These are phyloP conservation scores for Paramuricea clavata DNA, from an alignment of 92 coral and sea anemone species.

Conservation along the genomic window DNA sequence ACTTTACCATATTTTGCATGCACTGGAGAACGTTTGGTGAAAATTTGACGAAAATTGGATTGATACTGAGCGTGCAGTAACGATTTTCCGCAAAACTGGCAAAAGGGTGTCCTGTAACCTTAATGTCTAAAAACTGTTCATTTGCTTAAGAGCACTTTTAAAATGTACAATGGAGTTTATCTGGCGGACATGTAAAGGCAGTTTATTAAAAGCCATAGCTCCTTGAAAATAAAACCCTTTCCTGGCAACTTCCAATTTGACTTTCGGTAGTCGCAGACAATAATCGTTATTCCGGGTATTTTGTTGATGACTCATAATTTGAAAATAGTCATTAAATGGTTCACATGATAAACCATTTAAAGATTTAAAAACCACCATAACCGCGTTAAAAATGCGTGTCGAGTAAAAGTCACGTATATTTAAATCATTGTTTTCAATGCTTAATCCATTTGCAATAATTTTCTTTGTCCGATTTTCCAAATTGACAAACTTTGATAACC, in stretches of 20 bases:
- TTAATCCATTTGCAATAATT: neutral
- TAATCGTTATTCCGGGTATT: slow-evolving; percentile 11
- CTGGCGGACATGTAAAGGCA: slow-evolving; percentile 14
- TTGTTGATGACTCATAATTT: slow-evolving; percentile 26
- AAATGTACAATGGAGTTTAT: slow-evolving; percentile 14
- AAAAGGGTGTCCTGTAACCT: too few species aligned
- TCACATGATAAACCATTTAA: slow-evolving; percentile 11
- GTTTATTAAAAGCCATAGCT: slow-evolving; percentile 13
- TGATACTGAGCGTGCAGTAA: too few species aligned
- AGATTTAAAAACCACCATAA: neutral
- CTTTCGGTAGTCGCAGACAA: slow-evolving; percentile 18
- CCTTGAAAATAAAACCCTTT: slow-evolving; percentile 13
- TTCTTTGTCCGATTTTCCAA: neutral
- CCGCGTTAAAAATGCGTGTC: neutral
- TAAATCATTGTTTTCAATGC: neutral
- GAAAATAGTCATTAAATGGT: slow-evolving; percentile 17
- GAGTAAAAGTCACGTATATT: neutral
- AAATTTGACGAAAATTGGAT: too few species aligned
- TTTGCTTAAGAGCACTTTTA: too few species aligned
- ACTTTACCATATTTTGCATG: too few species aligned
- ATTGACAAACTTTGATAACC: neutral
- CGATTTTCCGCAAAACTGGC: too few species aligned
- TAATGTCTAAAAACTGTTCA: slow-evolving; percentile 13
- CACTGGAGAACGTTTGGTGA: too few species aligned
- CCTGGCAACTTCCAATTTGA: slow-evolving; percentile 14